Conservation (phyloP, 2,888 invertebrate species). For the Lepetodrilus schrolli region DNA sequence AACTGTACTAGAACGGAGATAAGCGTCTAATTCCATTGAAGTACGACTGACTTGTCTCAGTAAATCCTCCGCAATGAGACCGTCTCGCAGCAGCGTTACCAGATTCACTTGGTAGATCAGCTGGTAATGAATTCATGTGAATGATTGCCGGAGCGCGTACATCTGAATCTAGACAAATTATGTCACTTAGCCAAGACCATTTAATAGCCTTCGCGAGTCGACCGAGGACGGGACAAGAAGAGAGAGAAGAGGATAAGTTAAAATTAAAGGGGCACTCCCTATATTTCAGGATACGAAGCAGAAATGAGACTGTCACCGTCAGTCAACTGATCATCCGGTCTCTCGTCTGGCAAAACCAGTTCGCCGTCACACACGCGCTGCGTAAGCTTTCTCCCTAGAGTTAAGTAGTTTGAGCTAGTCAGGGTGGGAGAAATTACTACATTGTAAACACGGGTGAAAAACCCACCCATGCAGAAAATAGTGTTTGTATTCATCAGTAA, state of each 20-base stretch:
- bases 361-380: not conserved
- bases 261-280: conserved; percentile 4
- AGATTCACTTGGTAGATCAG: too few relatives aligned
- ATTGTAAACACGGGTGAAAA: not conserved
- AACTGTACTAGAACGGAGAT: too few relatives aligned
- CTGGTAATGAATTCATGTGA: not conserved
- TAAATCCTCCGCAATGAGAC: not conserved
- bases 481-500: not conserved
- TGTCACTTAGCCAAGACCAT: not conserved
- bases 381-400: not conserved
- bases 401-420: not conserved
- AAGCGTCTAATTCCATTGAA: too few relatives aligned
- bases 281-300: not conserved
- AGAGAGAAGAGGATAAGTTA: too few relatives aligned
- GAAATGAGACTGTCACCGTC: not conserved
- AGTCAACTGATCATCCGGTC: too few relatives aligned
- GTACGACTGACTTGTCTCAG: not conserved
- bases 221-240: not conserved
- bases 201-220: not conserved
- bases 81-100: too few relatives aligned
- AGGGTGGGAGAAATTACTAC: conserved; percentile 4
- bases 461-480: not conserved
- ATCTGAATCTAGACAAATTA: not conserved
- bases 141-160: not conserved
- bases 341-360: not conserved